phyloP scores from a whole-genome alignment of 2,888 invertebrate genomes.

The Pristionchus japonicus region DNA sequence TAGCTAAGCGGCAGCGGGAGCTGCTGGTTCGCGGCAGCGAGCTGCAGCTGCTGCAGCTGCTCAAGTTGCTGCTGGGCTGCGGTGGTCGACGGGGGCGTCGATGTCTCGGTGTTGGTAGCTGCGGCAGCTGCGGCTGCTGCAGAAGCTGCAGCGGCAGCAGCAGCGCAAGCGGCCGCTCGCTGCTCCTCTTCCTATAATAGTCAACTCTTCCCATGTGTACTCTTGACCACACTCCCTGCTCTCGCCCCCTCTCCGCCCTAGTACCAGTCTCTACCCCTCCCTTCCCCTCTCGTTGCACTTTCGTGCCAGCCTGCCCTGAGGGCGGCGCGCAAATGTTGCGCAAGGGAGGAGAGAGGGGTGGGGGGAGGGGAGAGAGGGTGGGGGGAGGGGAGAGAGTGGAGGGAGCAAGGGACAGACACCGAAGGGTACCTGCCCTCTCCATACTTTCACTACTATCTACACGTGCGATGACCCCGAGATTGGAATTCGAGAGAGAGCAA shows the following conservation, averaged over 20 bases:
- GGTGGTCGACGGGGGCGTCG: constrained; percentile 12
- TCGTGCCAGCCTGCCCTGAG: constrained; percentile 42
- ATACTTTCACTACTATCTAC: constrained; percentile 26
- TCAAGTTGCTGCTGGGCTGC: not conserved
- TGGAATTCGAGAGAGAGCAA: not conserved
- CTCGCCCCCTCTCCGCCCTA: no score
- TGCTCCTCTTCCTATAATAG: constrained; percentile 2
- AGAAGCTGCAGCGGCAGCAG: constrained; percentile 49
- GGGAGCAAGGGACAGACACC: constrained; percentile 19
- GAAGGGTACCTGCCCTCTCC: constrained; percentile 41
- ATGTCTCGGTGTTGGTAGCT: not conserved
- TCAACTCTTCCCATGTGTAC: not conserved
- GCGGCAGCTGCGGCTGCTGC: constrained; percentile 49
- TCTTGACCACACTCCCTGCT: constrained; percentile 11
- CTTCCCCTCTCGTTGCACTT: constrained; percentile 38
- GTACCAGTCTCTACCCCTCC: constrained; percentile 31
- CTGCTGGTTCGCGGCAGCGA: not conserved
- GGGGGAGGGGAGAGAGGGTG: not conserved
- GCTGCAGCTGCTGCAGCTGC: constrained; percentile 16
- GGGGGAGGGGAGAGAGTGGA: not conserved
- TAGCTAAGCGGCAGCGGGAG: constrained; percentile 49
- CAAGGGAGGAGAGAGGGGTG: constrained; percentile 16
- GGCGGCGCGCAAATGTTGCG: constrained; percentile 36
- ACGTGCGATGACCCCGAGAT: constrained; percentile 6
- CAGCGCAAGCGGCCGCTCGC: constrained; percentile 11